A percentile compares a stretch with the other conserved stretches of the same genome.
Conservation (phyloP, 2,888 invertebrate genomes). For the Melangyna quadrimaculata region DNA sequence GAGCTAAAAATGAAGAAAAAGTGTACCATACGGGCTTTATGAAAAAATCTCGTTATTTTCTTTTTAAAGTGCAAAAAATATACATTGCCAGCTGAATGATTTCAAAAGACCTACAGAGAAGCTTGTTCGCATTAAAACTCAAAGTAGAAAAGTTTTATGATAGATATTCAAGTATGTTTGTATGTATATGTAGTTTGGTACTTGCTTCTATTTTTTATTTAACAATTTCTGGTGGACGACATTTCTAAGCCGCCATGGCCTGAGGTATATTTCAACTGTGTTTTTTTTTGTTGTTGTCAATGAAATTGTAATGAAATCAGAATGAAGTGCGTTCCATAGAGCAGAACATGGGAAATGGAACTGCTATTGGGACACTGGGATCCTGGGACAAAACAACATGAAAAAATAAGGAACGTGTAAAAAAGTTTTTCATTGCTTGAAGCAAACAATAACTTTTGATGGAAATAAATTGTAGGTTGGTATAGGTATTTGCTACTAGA, state of each 20-base stretch:
- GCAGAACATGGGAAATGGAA: conserved; percentile 12
- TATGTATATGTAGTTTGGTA: too few relatives aligned
- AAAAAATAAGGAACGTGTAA: background rate
- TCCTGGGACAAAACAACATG: background rate
- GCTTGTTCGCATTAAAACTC: conserved; percentile 36
- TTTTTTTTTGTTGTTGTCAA: conserved; percentile 32
- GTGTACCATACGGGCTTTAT: too few relatives aligned
- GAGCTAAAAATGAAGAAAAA: too few relatives aligned
- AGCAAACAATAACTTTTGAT: conserved; percentile 64
- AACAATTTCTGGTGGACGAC: background rate
- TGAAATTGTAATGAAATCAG: conserved; percentile 55
- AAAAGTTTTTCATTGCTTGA: conserved; percentile 48
- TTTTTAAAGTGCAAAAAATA: conserved; percentile 39
- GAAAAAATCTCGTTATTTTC: conserved; percentile 19
- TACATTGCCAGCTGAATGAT: conserved; percentile 38
- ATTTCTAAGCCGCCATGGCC: conserved; percentile 15
- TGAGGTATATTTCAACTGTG: conserved; percentile 41
- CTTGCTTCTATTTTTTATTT: conserved; percentile 5
- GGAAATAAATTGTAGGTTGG: conserved; percentile 61
- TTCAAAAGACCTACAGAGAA: conserved; percentile 33
- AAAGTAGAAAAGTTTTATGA: conserved; percentile 48
- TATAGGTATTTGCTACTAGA: conserved; percentile 19
- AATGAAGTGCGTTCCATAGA: conserved; percentile 49
- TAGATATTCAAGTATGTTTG: too few relatives aligned
- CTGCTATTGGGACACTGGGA: background rate